phyloP scores from a whole-genome alignment of 1,140 invertebrate genomes.

The Drosophila ficusphila region DNA sequence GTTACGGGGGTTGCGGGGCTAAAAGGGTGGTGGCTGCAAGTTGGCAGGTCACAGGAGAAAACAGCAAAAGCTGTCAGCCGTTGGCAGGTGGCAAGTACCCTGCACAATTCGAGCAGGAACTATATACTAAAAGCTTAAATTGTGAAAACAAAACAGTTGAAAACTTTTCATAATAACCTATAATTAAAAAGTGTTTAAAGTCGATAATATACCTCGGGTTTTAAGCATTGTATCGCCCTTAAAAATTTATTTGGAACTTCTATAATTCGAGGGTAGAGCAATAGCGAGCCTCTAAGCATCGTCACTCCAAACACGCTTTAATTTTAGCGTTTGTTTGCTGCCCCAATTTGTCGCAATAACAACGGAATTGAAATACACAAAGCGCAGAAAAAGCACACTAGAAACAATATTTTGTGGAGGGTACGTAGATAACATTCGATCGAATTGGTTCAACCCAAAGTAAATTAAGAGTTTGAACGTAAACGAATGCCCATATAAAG shows the following conservation, averaged over 20 bases:
- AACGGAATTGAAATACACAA: slow-evolving; percentile 61
- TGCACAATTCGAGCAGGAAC: background rate
- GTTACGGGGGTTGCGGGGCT: background rate
- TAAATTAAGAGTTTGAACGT: slow-evolving; percentile 2
- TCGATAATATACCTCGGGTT: too few relatives aligned
- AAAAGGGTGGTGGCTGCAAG: background rate
- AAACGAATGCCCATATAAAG: slow-evolving; percentile 11
- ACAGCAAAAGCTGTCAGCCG: slow-evolving; percentile 9
- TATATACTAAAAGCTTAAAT: background rate
- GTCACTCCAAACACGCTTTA: slow-evolving; percentile 29
- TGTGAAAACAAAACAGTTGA: too few relatives aligned
- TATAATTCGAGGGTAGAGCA: background rate
- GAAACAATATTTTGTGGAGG: slow-evolving; percentile 16
- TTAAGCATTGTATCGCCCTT: too few relatives aligned
- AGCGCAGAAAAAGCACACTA: slow-evolving; percentile 18
- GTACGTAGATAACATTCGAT: slow-evolving; percentile 5
- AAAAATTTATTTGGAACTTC: too few relatives aligned
- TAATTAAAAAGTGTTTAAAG: background rate
- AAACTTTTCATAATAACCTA: too few relatives aligned
- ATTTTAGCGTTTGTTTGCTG: slow-evolving; percentile 45
- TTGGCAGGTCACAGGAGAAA: background rate
- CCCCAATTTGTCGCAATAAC: slow-evolving; percentile 72
- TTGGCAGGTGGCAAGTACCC: slow-evolving; percentile 24
- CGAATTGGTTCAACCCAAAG: background rate
- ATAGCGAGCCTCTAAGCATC: background rate